These are phyloP conservation scores for Saguinus imperator DNA, from an alignment of 2,113 vertebrate species.

Conservation along the genomic window DNA sequence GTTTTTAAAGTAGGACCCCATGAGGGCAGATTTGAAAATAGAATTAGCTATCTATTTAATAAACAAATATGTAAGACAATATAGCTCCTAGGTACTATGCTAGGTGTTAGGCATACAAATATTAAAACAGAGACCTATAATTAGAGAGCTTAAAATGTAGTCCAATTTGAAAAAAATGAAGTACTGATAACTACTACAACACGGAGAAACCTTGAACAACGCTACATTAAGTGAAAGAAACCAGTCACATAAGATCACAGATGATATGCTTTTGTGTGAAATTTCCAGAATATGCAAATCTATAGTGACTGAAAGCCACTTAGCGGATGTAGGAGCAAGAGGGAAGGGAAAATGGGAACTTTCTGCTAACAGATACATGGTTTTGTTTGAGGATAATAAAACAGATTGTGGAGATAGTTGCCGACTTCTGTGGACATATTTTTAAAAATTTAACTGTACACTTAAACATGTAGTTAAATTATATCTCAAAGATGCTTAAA, in stretches of 20 bases:
- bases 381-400: background rate
- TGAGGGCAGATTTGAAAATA: background rate
- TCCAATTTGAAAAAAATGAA: background rate
- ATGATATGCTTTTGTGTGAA: background rate
- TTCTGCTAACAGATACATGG: background rate
- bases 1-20: background rate
- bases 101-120: background rate
- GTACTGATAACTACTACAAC: background rate
- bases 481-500: background rate
- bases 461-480: constrained; percentile 1
- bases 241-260: background rate
- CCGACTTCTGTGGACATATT: background rate
- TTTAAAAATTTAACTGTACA: background rate
- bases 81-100: background rate
- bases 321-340: background rate
- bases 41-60: background rate
- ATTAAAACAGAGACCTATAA: background rate
- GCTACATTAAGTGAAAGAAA: constrained; percentile 8
- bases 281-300: background rate
- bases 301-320: background rate
- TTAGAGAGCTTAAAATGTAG: background rate
- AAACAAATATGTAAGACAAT: background rate
- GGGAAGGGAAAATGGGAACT: background rate
- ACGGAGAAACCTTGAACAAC: background rate
- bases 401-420: background rate